Base-by-base conservation (phyloP, 2,797 vertebrate genomes). In the Urocyon cinereoargenteus region DNA sequence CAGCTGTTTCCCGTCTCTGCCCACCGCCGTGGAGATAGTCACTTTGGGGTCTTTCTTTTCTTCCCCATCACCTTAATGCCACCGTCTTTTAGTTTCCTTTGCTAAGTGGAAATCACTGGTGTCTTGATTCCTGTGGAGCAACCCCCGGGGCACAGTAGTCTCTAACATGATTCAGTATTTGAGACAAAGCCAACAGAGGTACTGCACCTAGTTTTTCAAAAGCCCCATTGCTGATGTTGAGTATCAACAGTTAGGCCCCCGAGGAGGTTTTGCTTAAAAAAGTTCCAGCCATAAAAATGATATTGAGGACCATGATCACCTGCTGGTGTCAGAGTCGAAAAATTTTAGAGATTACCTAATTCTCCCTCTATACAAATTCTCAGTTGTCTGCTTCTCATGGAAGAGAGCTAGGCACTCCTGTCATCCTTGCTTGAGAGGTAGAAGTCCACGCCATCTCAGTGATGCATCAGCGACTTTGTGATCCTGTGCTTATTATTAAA, bases 401-500 rank as follows among this genome's bases (percentile, higher is more conserved):
- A 45, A 91, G 36, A 91, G 22, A 94, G 18, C 21, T 62, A 57
- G 70, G 59, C 7, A 40, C 7, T 90, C 92, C 49, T 90, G 22
- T 66, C 24, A 55, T 91, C 75, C 88, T 96, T 49, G 18, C 36
- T 49, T 57, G 66, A 92, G 75, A 93, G 78, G 45, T 36, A 49
- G n/a, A 91, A 66, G 8, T 68, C 66, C 88, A 92, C 36, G 16
- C 64, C 94, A 89, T 81, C 62, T 49, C 14, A 81, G 72, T 91
- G 82, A 73, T 90, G 82, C 51, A 24, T 31, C 66, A 26, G 36
- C 93, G 49, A 66, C 40, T 83, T 5, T 13, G 45, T 62, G 62
- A 49, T 92, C 73, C 59, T 68, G 3, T 91, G 49, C 57, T 94
- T 59, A 95, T 78, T 82, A 86, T 93, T 59, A 96, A 64, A 64